Evolutionary conservation across 1,140 invertebrate species (phyloP).

Genomic region (Pygmarrhopalites habei): DNA sequence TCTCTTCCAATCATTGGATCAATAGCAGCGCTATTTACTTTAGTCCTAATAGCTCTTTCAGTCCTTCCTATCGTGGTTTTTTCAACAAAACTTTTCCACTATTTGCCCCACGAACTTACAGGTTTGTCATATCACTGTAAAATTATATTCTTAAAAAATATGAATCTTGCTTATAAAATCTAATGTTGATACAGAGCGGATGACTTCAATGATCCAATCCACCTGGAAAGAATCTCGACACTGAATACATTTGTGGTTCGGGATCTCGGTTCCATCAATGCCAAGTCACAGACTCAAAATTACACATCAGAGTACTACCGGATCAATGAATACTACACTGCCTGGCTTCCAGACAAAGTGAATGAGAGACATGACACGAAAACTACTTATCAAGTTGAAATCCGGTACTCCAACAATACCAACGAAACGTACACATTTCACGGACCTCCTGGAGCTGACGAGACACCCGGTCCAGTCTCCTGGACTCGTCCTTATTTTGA

Average conservation of each 20-base stretch:
- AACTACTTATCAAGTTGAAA: slow-evolving; percentile 73
- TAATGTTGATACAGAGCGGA: slow-evolving; percentile 63
- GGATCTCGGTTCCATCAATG: slow-evolving; percentile 73
- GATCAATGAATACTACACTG: slow-evolving; percentile 80
- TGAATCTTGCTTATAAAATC: too few species aligned
- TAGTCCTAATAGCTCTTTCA: slow-evolving; percentile 86
- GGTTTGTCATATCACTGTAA: slow-evolving; percentile 42
- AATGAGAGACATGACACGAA: slow-evolving; percentile 81
- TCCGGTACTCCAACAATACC: slow-evolving; percentile 89
- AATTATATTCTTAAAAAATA: too few species aligned
- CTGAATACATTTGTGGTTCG: slow-evolving; percentile 75
- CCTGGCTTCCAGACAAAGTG: slow-evolving; percentile 80
- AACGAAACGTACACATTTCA: slow-evolving; percentile 93
- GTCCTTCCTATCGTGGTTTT: slow-evolving; percentile 88
- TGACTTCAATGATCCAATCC: slow-evolving; percentile 90
- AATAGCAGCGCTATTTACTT: slow-evolving; percentile 94
- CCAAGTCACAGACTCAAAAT: slow-evolving; percentile 65
- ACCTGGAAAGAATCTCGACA: slow-evolving; percentile 79
- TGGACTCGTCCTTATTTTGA: slow-evolving; percentile 95
- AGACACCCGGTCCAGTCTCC: slow-evolving; percentile 80
- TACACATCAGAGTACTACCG: slow-evolving; percentile 85
- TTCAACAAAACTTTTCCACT: slow-evolving; percentile 94
- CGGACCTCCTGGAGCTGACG: slow-evolving; percentile 80
- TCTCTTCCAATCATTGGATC: slow-evolving; percentile 82
- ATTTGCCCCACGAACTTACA: slow-evolving; percentile 86